Base-by-base conservation (phyloP, 2,888 invertebrate genomes). In the Sclerodermus sp. region DNA sequence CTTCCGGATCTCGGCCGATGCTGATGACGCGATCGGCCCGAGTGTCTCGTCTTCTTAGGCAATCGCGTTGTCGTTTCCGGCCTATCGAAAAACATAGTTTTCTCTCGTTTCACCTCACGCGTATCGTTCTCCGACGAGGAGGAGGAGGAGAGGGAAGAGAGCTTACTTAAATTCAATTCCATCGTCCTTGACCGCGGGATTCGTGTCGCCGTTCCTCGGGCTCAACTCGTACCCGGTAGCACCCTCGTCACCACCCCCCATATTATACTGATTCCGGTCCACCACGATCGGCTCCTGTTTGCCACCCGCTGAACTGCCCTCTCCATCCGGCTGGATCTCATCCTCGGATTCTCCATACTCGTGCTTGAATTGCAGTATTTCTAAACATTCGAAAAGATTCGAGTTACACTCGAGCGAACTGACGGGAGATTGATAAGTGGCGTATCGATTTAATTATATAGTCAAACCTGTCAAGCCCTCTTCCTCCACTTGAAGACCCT, bases 401-500 rank as follows among this genome's bases (percentile, higher is more conserved):
- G 10, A n/a, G n/a, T 30, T 30, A 30, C 8, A 30, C 30, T 30
- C 30, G 30, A 30, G 30, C n/a, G n/a, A n/a, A n/a, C n/a, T n/a
- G n/a, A n/a, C n/a, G n/a, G n/a, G n/a, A n/a, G n/a, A n/a, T n/a
- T n/a, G n/a, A n/a, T n/a, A 30, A 30, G 8, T 30, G 8, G 6
- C 30, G 10, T 30, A 30, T 30, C 30, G 30, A 10, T 30, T 30
- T 30, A 9, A 30, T 30, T 30, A 10, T 10, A 9, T n/a, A n/a
- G n/a, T 30, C 53, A 41, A 83, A 79, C 90, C 90, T 13, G 89
- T 86, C 5, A 91, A 80, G 2, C 91, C 91, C 74, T 91, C 91
- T 70, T 91, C 91, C 79, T 91, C 91, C 4, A 91, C 89, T 76
- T 91, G 90, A 13, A 91, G 80, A 1, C 91, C 91, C 77, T 91